Base-by-base conservation (phyloP, 1,140 invertebrate species). In the Epicauta chinensis region DNA sequence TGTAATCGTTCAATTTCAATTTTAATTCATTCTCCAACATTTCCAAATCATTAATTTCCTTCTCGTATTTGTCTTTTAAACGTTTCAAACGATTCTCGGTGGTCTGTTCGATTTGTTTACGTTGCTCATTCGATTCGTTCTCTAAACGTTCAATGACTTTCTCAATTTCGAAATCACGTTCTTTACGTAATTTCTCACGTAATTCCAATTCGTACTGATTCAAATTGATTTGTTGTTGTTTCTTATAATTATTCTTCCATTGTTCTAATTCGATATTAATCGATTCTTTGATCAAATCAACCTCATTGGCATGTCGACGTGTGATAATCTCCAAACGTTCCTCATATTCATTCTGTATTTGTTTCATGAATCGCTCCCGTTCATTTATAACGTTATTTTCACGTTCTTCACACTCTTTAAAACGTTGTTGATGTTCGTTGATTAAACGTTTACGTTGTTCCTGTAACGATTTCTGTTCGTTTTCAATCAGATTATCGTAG, bases 11-110 rank as follows among this genome's bases (percentile, higher is more conserved):
- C 55, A 82, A 81, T 29, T 73, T 68, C 2, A 69, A 64, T 51
- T 79, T 65, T 17, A 73, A 72, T 52, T 79, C 71, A 54, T 75
- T 77, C 68, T 84, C 75, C 39, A 75, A 73, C 63, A 75, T 68
- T 50, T 82, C 83, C 17, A 83, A 60, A 47, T 84, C 76, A 46
- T 76, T 72, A 23, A 89, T 60, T 60, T 89, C 86, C 14, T 74
- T 72, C 50, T 87, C 83, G 54, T 82, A 86, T 65, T 87, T 85
- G 35, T 89, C 85, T 63, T 80, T 84, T 3, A 86, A 69, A 51
- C 83, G 77, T 60, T 72, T 76, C 6, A 84, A 71, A 69, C 81
- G 80, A 51, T 73, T 74, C 43, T 84, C 81, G 17, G 73, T 72
- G 39, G 71, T 74, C 55, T 77, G 72, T 56, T 81, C 76, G 39